phyloP scores from a whole-genome alignment of 2,888 invertebrate species.

The Brachyptera putata region DNA sequence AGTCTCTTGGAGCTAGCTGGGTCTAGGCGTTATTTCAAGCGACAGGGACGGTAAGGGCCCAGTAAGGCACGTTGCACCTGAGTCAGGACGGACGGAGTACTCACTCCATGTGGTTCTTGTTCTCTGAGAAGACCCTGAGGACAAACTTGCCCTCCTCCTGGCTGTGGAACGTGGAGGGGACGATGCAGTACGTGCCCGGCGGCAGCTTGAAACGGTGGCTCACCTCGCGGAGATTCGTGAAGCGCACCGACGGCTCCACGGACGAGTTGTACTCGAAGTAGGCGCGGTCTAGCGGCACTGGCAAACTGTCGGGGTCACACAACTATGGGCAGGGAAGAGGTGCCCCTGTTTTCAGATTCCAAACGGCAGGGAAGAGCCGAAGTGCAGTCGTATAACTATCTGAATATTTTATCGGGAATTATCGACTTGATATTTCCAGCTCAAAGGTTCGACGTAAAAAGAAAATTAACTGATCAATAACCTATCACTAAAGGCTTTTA shows the following conservation, averaged over 20 bases:
- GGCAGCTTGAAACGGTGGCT: conserved; percentile 52
- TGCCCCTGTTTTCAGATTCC: too few species aligned
- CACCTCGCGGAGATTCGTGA: conserved; percentile 54
- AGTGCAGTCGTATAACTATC: background rate
- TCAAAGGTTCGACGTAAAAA: background rate
- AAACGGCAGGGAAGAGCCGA: too few species aligned
- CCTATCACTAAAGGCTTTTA: too few species aligned
- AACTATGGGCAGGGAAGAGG: conserved; percentile 35
- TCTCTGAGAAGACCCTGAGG: conserved; percentile 53
- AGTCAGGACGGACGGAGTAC: too few species aligned
- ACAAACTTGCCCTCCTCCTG: conserved; percentile 54
- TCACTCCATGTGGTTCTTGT: conserved; percentile 37
- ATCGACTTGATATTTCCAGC: background rate
- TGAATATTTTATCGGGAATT: too few species aligned
- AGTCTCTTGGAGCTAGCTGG: too few species aligned
- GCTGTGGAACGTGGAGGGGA: conserved; percentile 55
- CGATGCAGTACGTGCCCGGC: conserved; percentile 53
- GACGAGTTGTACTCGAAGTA: conserved; percentile 53
- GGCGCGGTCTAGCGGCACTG: conserved; percentile 44
- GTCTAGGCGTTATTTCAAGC: too few species aligned
- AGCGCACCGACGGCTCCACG: conserved; percentile 48
- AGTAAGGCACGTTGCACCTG: too few species aligned
- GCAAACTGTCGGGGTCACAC: conserved; percentile 38
- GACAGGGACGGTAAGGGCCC: too few species aligned
- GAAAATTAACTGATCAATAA: background rate